A percentile compares a stretch with the other conserved stretches of the same genome.
Conservation (phyloP, 1,140 invertebrate species). For the Cryptotermes secundus region DNA sequence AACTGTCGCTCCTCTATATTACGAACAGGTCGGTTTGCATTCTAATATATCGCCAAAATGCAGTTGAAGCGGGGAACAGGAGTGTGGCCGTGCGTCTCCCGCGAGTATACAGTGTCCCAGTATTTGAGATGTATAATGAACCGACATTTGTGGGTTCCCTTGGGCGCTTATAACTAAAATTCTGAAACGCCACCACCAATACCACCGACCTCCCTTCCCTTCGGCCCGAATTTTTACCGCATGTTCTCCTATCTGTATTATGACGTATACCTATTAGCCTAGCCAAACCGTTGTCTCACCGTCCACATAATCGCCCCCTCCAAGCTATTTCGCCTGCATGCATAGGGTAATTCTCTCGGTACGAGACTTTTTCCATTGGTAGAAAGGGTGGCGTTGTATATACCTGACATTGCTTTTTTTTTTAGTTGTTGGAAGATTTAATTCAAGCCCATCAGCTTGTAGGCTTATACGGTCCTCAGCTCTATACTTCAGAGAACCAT, state of each 20-base stretch:
- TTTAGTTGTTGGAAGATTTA: not conserved
- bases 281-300: not conserved
- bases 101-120: constrained; percentile 21
- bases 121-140: constrained; percentile 30
- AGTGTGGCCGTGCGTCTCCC: not conserved
- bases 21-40: too few relatives aligned
- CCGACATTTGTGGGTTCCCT: constrained; percentile 12
- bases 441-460: not conserved
- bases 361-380: not conserved
- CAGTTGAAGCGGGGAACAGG: not conserved
- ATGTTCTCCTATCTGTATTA: not conserved
- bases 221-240: not conserved
- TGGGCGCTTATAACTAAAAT: constrained; percentile 13
- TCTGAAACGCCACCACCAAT: not conserved
- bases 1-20: too few relatives aligned
- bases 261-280: not conserved
- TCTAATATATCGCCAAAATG: not conserved
- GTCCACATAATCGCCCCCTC: not conserved
- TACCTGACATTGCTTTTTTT: not conserved
- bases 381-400: not conserved
- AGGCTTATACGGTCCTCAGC: too few relatives aligned
- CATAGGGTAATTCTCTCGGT: not conserved
- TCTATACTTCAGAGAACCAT: too few relatives aligned
- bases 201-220: not conserved
- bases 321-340: not conserved